Base-by-base conservation (phyloP, 2,888 invertebrate genomes). In the Microchrysa polita region DNA sequence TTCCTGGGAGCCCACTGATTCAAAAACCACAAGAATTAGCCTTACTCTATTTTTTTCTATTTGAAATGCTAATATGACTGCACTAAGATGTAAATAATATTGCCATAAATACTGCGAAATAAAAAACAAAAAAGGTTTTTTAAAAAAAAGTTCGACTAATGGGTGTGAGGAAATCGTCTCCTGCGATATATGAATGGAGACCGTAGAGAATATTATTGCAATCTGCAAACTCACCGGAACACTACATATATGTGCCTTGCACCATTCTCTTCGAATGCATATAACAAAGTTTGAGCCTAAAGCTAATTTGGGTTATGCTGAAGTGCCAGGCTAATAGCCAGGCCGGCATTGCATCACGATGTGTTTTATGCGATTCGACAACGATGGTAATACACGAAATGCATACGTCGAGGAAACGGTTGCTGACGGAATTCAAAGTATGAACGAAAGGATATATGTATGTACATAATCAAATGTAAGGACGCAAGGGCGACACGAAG, bases 271-370 rank as follows among this genome's bases (percentile, higher is more conserved):
- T 52, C 57, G n/a, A n/a, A n/a, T n/a, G n/a, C n/a, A 55, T 69
- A 40, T 69, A 55, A 40, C 69, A 75, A 75, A 75, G 75, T 73
- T 75, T 69, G 67, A 73, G 73, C 75, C 75, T 71, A 73, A 73
- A 75, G 75, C 75, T 75, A 75, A 75, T 75, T 75, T 73, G 63
- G 75, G 75, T 75, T 75, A 73, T 71, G 55, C 44, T 67, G 55
- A 40, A 67, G 67, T 72, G 44, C 48, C 44, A 72, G 59, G 27
- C 44, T 44, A 63, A 44, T 20, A 22, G 18, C 63, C 20, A n/a
- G 16, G 48, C 48, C 16, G 12, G 48, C 12, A n/a, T n/a, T 48
- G 16, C 48, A 48, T 12, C 7, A n/a, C n/a, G 27, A 34, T 34
- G 7, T 34, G 27, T 34, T 34, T 7, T 34, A 34, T n/a, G n/a